Conservation (phyloP, 1,140 invertebrate species). For the Apis dorsata region DNA sequence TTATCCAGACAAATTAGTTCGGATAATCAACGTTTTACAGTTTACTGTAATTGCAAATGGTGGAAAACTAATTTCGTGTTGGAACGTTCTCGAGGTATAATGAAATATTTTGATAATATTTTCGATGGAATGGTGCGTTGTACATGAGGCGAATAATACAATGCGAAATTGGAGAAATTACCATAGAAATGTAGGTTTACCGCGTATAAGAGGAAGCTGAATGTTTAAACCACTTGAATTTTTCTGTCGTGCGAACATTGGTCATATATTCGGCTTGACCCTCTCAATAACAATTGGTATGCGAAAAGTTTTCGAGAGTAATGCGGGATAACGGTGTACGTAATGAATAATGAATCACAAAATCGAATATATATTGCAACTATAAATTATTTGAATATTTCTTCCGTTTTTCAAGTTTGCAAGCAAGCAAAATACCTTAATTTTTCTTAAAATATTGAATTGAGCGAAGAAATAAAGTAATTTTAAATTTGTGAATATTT, state of each 20-base stretch:
- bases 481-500: too few relatives aligned
- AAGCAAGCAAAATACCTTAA: background rate
- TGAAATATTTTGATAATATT: background rate
- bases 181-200: background rate
- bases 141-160: background rate
- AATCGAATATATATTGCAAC: background rate
- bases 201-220: background rate
- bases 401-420: background rate
- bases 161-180: conserved; percentile 4
- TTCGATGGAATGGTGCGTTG: background rate
- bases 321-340: background rate
- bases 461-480: too few relatives aligned
- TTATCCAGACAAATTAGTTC: too few relatives aligned
- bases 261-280: background rate
- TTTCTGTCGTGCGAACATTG: background rate
- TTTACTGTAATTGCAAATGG: background rate
- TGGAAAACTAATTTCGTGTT: background rate
- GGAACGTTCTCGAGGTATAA: background rate
- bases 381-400: background rate
- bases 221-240: background rate
- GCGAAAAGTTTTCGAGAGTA: background rate
- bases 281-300: background rate
- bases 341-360: background rate
- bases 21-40: background rate
- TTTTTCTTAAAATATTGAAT: background rate